A percentile compares a stretch with the other conserved stretches of the same genome.
Conservation (phyloP, 2,888 invertebrate species). For the Incurvaria masculella region DNA sequence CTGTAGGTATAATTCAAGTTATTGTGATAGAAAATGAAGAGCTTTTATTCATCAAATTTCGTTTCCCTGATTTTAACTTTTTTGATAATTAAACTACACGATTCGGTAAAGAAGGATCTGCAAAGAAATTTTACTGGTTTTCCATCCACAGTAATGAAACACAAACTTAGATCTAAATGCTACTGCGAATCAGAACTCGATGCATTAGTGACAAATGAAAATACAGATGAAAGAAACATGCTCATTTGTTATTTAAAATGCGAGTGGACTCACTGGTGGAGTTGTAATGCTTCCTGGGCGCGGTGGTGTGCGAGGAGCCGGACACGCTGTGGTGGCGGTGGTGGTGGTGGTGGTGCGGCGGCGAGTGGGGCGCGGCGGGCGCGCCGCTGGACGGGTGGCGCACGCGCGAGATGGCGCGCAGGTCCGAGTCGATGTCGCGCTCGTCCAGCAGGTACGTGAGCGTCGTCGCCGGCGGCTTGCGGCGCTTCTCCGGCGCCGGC, state of each 20-base stretch:
- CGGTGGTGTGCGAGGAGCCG: slow-evolving; percentile 11
- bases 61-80: too few relatives aligned
- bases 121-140: too few relatives aligned
- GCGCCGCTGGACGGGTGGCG: neutral
- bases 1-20: too few relatives aligned
- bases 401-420: slow-evolving; percentile 70
- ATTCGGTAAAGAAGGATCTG: too few relatives aligned
- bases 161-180: too few relatives aligned
- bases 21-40: too few relatives aligned
- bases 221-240: neutral
- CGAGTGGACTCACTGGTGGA: slow-evolving; percentile 31
- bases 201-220: neutral
- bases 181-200: neutral
- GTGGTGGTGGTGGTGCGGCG: slow-evolving; percentile 25
- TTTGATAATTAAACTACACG: too few relatives aligned
- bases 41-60: too few relatives aligned
- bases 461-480: slow-evolving; percentile 80
- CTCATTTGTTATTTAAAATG: neutral
- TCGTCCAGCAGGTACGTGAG: slow-evolving; percentile 88
- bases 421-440: slow-evolving; percentile 82
- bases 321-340: slow-evolving; percentile 28
- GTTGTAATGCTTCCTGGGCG: slow-evolving; percentile 36
- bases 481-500: slow-evolving; percentile 82
- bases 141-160: too few relatives aligned
- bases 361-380: slow-evolving; percentile 23